Conservation (phyloP, 2,888 invertebrate genomes). For the Trachelus stipa region DNA sequence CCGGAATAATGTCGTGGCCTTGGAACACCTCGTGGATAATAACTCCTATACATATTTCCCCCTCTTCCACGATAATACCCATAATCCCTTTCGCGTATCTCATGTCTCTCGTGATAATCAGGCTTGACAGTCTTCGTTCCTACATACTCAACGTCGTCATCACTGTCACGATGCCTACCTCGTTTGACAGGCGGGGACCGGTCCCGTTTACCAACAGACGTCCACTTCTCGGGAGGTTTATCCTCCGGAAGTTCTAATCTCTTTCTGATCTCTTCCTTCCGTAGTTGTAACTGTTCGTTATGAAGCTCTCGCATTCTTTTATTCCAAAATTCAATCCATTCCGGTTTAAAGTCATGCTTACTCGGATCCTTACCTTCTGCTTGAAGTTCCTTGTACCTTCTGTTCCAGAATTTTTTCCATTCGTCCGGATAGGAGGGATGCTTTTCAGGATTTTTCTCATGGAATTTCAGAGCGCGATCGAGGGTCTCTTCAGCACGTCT, state of each 20-base stretch:
- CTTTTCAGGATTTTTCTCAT: slow-evolving; percentile 88
- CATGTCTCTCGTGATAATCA: slow-evolving; percentile 54
- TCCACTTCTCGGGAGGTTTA: slow-evolving; percentile 49
- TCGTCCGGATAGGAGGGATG: slow-evolving; percentile 90
- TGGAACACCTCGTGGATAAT: slow-evolving; percentile 36
- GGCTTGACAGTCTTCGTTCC: slow-evolving; percentile 51
- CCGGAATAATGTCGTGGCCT: slow-evolving; percentile 45
- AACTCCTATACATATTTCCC: slow-evolving; percentile 35
- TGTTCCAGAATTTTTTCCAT: slow-evolving; percentile 92
- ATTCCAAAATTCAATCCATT: slow-evolving; percentile 91
- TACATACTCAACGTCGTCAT: slow-evolving; percentile 64
- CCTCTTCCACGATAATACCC: slow-evolving; percentile 39
- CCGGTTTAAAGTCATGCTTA: slow-evolving; percentile 87
- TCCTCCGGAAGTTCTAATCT: slow-evolving; percentile 70
- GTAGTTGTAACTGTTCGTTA: slow-evolving; percentile 74
- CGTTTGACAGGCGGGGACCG: slow-evolving; percentile 32
- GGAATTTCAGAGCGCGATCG: slow-evolving; percentile 76
- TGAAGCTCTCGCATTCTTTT: slow-evolving; percentile 84
- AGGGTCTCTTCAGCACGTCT: slow-evolving; percentile 70
- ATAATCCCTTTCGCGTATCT: slow-evolving; percentile 30
- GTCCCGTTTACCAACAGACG: slow-evolving; percentile 7
- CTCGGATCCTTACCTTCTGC: slow-evolving; percentile 80
- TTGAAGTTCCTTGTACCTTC: slow-evolving; percentile 83
- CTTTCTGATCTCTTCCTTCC: slow-evolving; percentile 77
- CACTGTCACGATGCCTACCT: slow-evolving; percentile 39